These are phyloP conservation scores for Tychaedon coryphoeus DNA, from an alignment of 2,113 vertebrate genomes.

Conservation along the genomic window DNA sequence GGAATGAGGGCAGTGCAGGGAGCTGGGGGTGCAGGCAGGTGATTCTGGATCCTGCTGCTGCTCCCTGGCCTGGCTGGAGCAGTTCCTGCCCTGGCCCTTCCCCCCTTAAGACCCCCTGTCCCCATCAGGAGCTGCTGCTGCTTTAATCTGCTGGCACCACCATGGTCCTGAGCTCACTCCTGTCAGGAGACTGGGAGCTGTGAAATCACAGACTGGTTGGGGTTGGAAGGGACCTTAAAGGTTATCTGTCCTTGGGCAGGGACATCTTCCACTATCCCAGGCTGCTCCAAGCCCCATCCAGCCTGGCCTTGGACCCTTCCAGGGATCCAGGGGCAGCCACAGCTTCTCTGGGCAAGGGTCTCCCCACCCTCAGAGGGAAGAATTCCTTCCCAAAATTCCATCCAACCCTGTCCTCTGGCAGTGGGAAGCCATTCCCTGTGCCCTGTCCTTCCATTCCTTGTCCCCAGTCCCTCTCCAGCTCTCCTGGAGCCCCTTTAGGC, in stretches of 20 bases:
- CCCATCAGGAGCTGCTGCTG: neutral
- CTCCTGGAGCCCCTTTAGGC: neutral
- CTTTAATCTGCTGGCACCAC: neutral
- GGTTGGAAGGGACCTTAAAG: neutral
- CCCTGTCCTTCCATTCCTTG: neutral
- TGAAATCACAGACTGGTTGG: neutral
- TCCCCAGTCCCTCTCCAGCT: neutral
- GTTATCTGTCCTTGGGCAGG: neutral
- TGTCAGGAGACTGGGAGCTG: fast-evolving
- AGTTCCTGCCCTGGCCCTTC: neutral
- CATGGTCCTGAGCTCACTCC: neutral
- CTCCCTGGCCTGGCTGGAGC: neutral
- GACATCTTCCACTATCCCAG: neutral
- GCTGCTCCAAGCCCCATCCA: fast-evolving
- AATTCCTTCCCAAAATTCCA: neutral
- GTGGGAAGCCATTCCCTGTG: neutral
- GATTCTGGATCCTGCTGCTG: neutral
- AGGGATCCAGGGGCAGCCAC: neutral
- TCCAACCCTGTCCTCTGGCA: fast-evolving
- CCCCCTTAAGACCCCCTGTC: neutral
- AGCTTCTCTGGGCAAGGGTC: neutral
- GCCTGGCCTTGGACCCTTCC: fast-evolving
- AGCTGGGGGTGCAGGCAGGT: neutral
- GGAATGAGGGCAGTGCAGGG: neutral
- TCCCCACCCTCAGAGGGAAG: fast-evolving